Base-by-base conservation (phyloP, 2,113 vertebrate species). In the Campylorhamphus procurvoides region DNA sequence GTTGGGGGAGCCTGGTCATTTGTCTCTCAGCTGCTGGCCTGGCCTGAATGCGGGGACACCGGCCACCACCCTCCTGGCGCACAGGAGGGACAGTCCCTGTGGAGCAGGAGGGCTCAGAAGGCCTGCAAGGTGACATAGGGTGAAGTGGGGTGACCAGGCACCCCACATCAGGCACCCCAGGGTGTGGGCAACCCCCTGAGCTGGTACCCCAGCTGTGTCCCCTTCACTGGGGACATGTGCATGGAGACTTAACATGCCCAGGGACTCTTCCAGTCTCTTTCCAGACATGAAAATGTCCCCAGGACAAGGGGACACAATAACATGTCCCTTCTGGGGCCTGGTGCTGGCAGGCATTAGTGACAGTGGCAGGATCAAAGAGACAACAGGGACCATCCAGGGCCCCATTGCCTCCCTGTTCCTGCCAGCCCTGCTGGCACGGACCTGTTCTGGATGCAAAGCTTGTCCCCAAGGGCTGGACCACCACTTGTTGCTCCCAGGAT, bases 31-130 rank as follows among this genome's bases (percentile, higher is more conserved):
- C 24, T 33, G 46, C 23, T 37, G 37, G 5, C 13, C 46, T 17
- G n/a, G 25, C 3, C 19, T 0, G 3, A 46, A 33, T 0, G 0
- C 20, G 77, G 78, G 69, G n/a, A 62, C 18, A 9, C 0, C 0
- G 5, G 53, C 8, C 72, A 35, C 8, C 35, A 14, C 3, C 12
- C 6, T 59, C 9, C 35, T 19, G 58, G 63, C 0, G 7, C 5
- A 6, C 2, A 0, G 27, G 9, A 28, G 58, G 25, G 29, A 44
- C 4, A 1, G 29, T 10, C 7, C 12, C 13, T 0, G 0, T 4
- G 68, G n/a, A 24, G 16, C 24, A 27, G n/a, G 10, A 53, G 25
- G 12, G 19, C 10, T 81, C 59, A 8, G 40, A 5, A 1, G 28
- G 33, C 6, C 44, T 42, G 20, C 29, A 63, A 15, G 56, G 31